Percentiles rank a stretch among this genome's conserved stretches.
Evolutionary conservation across 2,888 invertebrate species (phyloP).

Genomic region (Drosophila borborema): DNA sequence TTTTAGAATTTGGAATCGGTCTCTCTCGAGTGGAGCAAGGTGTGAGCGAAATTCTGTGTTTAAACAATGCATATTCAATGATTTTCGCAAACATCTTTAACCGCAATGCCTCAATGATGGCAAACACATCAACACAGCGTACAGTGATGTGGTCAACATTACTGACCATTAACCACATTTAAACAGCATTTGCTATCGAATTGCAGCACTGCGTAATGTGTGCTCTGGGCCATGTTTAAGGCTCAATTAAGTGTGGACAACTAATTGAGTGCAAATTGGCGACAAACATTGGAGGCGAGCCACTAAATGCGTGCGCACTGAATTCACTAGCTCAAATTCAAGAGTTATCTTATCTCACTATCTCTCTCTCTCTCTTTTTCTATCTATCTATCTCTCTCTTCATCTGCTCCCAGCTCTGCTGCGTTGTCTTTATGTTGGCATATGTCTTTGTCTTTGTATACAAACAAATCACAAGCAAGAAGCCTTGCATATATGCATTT

Average conservation of each 20-base stretch:
- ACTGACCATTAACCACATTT: conserved; percentile 11
- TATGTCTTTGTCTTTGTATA: background rate
- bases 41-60: conserved; percentile 17
- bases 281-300: conserved; percentile 7
- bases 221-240: conserved; percentile 1
- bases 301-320: background rate
- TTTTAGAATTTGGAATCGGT: background rate
- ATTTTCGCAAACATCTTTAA: conserved; percentile 2
- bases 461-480: background rate
- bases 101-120: background rate
- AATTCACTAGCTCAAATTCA: conserved; percentile 16
- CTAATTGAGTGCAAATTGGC: conserved; percentile 18
- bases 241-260: conserved; percentile 27
- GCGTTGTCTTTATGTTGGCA: background rate
- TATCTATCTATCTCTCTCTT: background rate
- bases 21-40: background rate
- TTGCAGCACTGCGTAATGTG: background rate
- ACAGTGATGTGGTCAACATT: background rate
- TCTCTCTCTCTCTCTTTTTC: background rate
- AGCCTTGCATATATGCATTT: conserved; percentile 30
- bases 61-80: conserved; percentile 15
- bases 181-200: conserved; percentile 11
- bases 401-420: too few species aligned
- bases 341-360: background rate
- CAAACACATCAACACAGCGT: background rate